phyloP scores from a whole-genome alignment of 2,797 vertebrate genomes.

The Aeoliscus strigatus region DNA sequence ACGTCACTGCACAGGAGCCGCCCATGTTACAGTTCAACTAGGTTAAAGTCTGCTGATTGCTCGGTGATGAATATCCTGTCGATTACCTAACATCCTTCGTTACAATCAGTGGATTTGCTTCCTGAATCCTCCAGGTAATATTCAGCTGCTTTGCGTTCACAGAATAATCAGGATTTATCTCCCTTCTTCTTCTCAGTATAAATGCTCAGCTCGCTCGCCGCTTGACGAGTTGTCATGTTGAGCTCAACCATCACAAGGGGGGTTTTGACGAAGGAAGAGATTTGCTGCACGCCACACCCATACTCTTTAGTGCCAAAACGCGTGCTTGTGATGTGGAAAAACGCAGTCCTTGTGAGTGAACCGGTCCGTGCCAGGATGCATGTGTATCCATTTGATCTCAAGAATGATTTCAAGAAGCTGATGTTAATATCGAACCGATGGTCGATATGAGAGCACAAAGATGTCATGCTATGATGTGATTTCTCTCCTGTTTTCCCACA shows the following conservation, averaged over 20 bases:
- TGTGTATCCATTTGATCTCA: slow-evolving; percentile 17
- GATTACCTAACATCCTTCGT: slow-evolving; percentile 22
- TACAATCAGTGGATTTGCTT: slow-evolving; percentile 13
- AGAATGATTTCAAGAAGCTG: slow-evolving; percentile 12
- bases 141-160: slow-evolving; percentile 14
- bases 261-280: slow-evolving; percentile 32
- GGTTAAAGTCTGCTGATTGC: slow-evolving; percentile 37
- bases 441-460: background rate
- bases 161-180: slow-evolving; percentile 14
- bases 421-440: slow-evolving; percentile 13
- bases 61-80: slow-evolving; percentile 30
- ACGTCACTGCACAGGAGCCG: slow-evolving; percentile 40
- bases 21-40: slow-evolving; percentile 40
- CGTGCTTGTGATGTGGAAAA: slow-evolving; percentile 55
- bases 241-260: slow-evolving; percentile 29
- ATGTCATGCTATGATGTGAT: slow-evolving; percentile 15
- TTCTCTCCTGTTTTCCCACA: slow-evolving; percentile 5
- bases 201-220: slow-evolving; percentile 35
- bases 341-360: slow-evolving; percentile 49
- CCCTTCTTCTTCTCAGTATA: slow-evolving; percentile 6
- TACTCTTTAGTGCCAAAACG: slow-evolving; percentile 46
- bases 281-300: slow-evolving; percentile 50
- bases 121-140: slow-evolving; percentile 16
- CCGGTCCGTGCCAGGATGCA: slow-evolving; percentile 16
- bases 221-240: slow-evolving; percentile 38